A percentile compares a stretch with the other conserved stretches of the same genome.
Evolutionary conservation across 2,113 vertebrate species (phyloP).

Genomic region (Serinus canaria): DNA sequence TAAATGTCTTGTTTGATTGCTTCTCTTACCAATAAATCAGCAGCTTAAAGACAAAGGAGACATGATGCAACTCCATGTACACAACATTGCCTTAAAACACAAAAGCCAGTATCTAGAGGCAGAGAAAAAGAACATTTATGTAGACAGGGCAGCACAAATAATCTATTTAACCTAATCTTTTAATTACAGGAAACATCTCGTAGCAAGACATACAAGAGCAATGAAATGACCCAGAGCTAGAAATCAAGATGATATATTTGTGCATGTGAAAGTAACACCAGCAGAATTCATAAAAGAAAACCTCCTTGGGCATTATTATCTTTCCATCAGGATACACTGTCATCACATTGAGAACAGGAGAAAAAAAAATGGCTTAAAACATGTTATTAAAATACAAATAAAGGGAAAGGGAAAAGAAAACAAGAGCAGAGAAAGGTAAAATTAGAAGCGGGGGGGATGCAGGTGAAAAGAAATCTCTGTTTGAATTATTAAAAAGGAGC

Average conservation of each 20-base stretch:
- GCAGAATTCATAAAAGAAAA: slow-evolving; percentile 67
- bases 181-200: slow-evolving; percentile 61
- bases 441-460: accelerated
- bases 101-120: slow-evolving; percentile 21
- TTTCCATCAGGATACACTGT: slow-evolving; percentile 61
- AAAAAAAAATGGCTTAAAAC: slow-evolving; percentile 22
- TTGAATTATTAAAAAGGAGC: background rate
- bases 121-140: slow-evolving; percentile 40
- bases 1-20: slow-evolving; percentile 26
- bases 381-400: slow-evolving; percentile 17
- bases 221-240: slow-evolving; percentile 58
- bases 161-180: slow-evolving; percentile 61
- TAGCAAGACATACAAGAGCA: slow-evolving; percentile 59
- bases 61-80: slow-evolving; percentile 12
- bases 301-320: slow-evolving; percentile 62
- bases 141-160: slow-evolving; percentile 51
- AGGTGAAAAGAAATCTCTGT: background rate
- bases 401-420: background rate
- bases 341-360: slow-evolving; percentile 33
- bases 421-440: background rate
- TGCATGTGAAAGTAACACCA: slow-evolving; percentile 45
- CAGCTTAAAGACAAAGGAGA: slow-evolving; percentile 58
- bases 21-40: slow-evolving; percentile 31
- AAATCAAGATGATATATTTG: slow-evolving; percentile 54
- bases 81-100: slow-evolving; percentile 45